A percentile compares a stretch with the other conserved stretches of the same genome.
Conservation (phyloP, 2,113 vertebrate species). For the Oryzias curvinotus region DNA sequence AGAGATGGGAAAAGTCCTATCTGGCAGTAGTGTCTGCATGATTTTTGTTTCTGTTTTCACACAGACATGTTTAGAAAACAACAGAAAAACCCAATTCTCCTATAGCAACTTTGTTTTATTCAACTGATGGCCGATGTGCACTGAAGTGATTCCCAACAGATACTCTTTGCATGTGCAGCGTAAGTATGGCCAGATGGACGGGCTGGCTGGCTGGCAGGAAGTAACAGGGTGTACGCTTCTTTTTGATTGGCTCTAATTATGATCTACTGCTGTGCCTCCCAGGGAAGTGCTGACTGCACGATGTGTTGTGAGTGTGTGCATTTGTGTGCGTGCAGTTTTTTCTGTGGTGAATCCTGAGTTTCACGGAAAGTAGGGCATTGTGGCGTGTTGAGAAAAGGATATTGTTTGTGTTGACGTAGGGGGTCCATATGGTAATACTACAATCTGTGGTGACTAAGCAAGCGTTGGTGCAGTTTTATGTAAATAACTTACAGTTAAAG, state of each 20-base stretch:
- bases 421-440: constrained; percentile 11
- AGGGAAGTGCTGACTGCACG: constrained; percentile 61
- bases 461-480: background rate
- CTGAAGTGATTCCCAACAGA: constrained; percentile 35
- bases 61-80: background rate
- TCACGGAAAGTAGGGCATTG: constrained; percentile 30
- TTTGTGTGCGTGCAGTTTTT: constrained; percentile 6
- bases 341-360: constrained; percentile 31
- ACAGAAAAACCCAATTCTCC: background rate
- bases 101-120: background rate
- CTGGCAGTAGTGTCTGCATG: no score
- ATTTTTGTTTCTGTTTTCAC: background rate
- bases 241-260: constrained; percentile 74
- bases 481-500: no score
- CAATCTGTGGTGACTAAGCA: constrained; percentile 1
- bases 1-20: no score
- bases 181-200: constrained; percentile 64
- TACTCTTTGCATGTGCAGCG: constrained; percentile 40
- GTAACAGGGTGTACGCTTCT: constrained; percentile 60
- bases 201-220: constrained; percentile 60
- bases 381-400: constrained; percentile 14
- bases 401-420: constrained; percentile 5
- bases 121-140: constrained; percentile 16
- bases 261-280: constrained; percentile 58
- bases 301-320: constrained; percentile 19